Conservation (phyloP, 1,140 invertebrate genomes). For the Drosophila repleta region DNA sequence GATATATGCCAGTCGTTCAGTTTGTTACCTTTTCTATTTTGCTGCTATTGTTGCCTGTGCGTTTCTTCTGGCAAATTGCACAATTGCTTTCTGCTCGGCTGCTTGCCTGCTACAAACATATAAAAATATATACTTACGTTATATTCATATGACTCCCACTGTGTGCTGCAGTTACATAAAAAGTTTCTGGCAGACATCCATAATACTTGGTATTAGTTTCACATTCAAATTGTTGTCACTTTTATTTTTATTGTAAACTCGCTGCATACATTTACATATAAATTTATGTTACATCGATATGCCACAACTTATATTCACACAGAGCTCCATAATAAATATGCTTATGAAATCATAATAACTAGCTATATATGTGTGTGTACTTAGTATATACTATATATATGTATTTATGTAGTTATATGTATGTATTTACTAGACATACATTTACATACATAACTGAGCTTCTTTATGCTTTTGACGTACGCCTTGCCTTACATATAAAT, state of each 20-base stretch:
- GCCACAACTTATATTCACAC: slow-evolving; percentile 58
- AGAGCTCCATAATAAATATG: slow-evolving; percentile 45
- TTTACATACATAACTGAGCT: slow-evolving; percentile 47
- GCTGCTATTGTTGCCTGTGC: slow-evolving; percentile 23
- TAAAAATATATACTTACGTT: slow-evolving; percentile 10
- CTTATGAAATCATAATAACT: slow-evolving; percentile 48
- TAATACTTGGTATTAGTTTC: slow-evolving; percentile 23
- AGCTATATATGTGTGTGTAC: slow-evolving; percentile 26
- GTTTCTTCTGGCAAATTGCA: slow-evolving; percentile 46
- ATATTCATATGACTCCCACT: too few species aligned
- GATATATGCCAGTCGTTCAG: slow-evolving; percentile 1
- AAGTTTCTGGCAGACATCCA: not conserved
- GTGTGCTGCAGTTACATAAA: not conserved
- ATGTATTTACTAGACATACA: slow-evolving; percentile 8
- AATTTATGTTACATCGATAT: slow-evolving; percentile 67
- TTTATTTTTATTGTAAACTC: slow-evolving; percentile 63
- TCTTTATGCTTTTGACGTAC: slow-evolving; percentile 52
- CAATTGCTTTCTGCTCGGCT: slow-evolving; percentile 28
- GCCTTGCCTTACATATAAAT: slow-evolving; percentile 39
- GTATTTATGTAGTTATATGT: not conserved
- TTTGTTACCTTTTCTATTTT: not conserved
- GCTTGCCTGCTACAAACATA: slow-evolving; percentile 15
- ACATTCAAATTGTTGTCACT: slow-evolving; percentile 37
- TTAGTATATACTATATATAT: not conserved
- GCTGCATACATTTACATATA: slow-evolving; percentile 72